These are phyloP conservation scores for Pempheris klunzingeri DNA, from an alignment of 2,797 vertebrate species.

Conservation along the genomic window DNA sequence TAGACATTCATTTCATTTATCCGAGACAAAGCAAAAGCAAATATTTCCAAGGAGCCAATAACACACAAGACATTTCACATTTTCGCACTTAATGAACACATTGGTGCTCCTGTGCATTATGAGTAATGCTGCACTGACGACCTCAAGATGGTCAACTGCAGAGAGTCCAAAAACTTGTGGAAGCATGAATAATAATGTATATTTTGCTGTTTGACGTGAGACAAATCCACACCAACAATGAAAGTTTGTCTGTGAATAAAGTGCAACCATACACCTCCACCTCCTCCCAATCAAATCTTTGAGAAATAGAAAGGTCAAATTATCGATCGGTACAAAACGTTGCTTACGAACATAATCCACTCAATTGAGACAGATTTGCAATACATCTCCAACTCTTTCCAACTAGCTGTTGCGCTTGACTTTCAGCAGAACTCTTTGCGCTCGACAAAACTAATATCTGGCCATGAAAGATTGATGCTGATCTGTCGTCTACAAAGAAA, in stretches of 20 bases:
- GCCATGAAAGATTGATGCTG: conserved; percentile 14
- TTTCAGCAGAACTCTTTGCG: conserved; percentile 6
- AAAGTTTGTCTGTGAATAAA: too few species aligned
- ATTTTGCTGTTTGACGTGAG: too few species aligned
- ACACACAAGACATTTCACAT: conserved; percentile 39
- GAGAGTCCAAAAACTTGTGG: conserved; percentile 6
- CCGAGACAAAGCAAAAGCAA: conserved; percentile 41
- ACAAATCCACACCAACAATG: too few species aligned
- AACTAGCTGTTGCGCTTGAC: background rate
- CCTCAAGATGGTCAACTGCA: conserved; percentile 3
- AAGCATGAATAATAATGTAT: background rate
- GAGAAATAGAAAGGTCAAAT: background rate
- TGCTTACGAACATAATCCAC: background rate
- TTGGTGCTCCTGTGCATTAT: conserved; percentile 42
- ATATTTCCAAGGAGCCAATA: conserved; percentile 51
- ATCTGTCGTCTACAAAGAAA: conserved; percentile 30
- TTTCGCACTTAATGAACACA: conserved; percentile 38
- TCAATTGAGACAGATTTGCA: background rate
- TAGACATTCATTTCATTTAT: conserved; percentile 20
- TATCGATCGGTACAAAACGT: background rate
- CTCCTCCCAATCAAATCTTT: background rate
- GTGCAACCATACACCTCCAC: background rate
- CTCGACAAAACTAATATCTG: conserved; percentile 6
- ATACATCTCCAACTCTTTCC: background rate
- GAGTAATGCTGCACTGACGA: conserved; percentile 35